Conservation (phyloP, 2,888 invertebrate genomes). For the Macrosoma leucophasiata region DNA sequence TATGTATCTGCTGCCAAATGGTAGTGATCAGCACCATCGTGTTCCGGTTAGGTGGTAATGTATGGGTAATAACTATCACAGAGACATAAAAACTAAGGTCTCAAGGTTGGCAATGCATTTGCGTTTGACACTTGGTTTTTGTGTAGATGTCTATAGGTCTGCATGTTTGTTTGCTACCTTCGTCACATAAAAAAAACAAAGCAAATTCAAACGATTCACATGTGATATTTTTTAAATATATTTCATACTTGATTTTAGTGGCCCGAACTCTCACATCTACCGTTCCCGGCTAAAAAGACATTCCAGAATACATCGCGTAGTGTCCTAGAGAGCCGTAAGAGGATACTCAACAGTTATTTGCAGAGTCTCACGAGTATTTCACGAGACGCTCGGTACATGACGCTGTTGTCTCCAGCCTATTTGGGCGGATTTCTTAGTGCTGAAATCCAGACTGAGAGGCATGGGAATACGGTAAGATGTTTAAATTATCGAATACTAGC, state of each 20-base stretch:
- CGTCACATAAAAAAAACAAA: too few relatives aligned
- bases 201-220: too few relatives aligned
- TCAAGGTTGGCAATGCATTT: too few relatives aligned
- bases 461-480: slow-evolving; percentile 47
- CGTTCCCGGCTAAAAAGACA: slow-evolving; percentile 94
- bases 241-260: slow-evolving; percentile 73
- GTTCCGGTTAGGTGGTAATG: too few relatives aligned
- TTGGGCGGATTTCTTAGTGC: slow-evolving; percentile 66
- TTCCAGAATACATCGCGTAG: slow-evolving; percentile 93
- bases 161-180: too few relatives aligned
- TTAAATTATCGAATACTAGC: too few relatives aligned
- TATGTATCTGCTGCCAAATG: too few relatives aligned
- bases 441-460: slow-evolving; percentile 61
- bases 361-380: slow-evolving; percentile 74
- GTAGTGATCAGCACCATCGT: too few relatives aligned
- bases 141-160: too few relatives aligned
- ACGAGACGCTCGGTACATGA: slow-evolving; percentile 54
- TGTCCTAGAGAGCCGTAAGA: slow-evolving; percentile 89
- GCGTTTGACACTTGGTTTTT: too few relatives aligned
- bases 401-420: slow-evolving; percentile 53
- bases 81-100: too few relatives aligned
- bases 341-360: slow-evolving; percentile 87
- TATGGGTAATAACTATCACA: too few relatives aligned
- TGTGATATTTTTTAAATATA: not conserved
- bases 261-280: slow-evolving; percentile 83